Conservation (phyloP, 2,113 vertebrate species). For the Toxostoma redivivum region DNA sequence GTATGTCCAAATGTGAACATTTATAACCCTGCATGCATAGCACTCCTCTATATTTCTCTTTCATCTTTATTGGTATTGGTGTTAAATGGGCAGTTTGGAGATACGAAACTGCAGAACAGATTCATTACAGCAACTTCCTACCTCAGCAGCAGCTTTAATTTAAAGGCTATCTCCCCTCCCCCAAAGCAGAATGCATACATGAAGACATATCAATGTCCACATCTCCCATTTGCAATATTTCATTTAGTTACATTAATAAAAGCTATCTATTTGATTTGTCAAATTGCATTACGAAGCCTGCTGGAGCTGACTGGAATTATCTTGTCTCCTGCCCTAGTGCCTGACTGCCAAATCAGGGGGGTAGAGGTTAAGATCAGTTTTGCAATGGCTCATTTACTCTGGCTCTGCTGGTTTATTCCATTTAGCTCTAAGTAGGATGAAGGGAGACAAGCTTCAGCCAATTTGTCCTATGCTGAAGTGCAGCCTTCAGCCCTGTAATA, state of each 20-base stretch:
- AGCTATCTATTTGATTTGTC: conserved; percentile 25
- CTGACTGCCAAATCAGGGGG: conserved; percentile 9
- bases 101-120: not conserved
- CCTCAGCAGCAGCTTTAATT: not conserved
- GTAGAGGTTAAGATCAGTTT: conserved; percentile 39
- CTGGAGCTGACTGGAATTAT: conserved; percentile 32
- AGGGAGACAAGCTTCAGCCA: not conserved
- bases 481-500: not conserved
- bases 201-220: conserved; percentile 47
- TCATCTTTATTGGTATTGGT: not conserved
- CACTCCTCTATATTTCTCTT: not conserved
- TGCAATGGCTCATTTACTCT: conserved; percentile 41
- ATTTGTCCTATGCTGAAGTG: not conserved
- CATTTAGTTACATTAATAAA: conserved; percentile 45
- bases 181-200: not conserved
- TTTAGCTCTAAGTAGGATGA: conserved; percentile 13
- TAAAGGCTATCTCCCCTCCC: not conserved
- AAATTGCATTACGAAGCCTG: conserved; percentile 5
- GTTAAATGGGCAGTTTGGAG: not conserved
- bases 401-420: conserved; percentile 15
- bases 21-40: not conserved
- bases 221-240: conserved; percentile 38
- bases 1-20: not conserved
- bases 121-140: not conserved
- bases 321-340: not conserved